Base-by-base conservation (phyloP, 2,888 invertebrate species). In the Mactromeris polynyma region DNA sequence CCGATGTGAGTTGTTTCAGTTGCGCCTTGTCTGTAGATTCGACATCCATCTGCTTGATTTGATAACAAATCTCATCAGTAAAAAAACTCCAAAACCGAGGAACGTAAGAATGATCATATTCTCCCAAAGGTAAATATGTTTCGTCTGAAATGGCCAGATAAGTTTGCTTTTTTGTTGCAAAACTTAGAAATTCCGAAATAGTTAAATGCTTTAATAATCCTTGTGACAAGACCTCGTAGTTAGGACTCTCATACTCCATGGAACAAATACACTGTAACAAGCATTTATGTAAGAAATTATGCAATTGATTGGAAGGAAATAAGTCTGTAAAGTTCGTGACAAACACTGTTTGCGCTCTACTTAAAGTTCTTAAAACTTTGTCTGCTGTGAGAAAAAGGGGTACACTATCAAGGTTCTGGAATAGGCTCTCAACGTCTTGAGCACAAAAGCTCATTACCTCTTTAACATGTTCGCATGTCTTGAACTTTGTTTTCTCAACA, bases 311-410 rank as follows among this genome's bases (percentile, higher is more conserved):
- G n/a, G 7, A 2, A 26, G 64, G 64, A 64, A 81, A 81, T 26
- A 81, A 38, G 19, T 81, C 81, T n/a, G n/a, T 58, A 38, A 26
- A 64, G 3, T 81, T 2, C 4, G 81, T 81, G 21, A 81, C 58
- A 38, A 81, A 81, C n/a, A 81, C 7, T 38, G 33, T 19, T 33
- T 38, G 36, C 0, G 33, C 7, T 36, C 6, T 26, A 21, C 38
- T 36, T 19, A 81, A 33, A 6, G n/a, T 81, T n/a, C 81, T 81
- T 38, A 81, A 14, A 2, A 58, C n/a, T 26, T 42, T 51, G 33
- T 81, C 81, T 14, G 58, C 33, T 21, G 81, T 81, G 21, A 81
- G 33, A n/a, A 54, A 19, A 2, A 81, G n/a, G 4, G 81, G 81
- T 11, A 81, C 9, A 21, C 17, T 4, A 21, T 2, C 6, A 6